Base-by-base conservation (phyloP, 2,113 vertebrate species). In the Myotis davidii region DNA sequence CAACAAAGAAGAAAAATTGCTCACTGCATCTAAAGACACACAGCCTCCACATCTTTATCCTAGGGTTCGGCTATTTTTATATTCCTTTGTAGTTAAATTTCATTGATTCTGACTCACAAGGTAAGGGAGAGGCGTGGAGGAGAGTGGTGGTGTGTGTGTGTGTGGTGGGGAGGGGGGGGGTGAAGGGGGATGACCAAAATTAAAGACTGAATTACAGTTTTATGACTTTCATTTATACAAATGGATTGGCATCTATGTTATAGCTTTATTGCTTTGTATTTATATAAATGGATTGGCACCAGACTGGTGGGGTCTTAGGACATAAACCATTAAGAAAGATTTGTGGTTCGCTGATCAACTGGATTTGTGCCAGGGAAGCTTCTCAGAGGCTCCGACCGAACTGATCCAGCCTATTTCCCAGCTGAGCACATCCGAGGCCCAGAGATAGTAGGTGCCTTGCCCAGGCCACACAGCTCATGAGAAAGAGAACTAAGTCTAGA, bases 1-100 rank as follows among this genome's bases (percentile, higher is more conserved):
- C 67, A 94, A 95, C 95, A 97, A 98, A 98, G 91, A 73, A 96
- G 79, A 79, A 97, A 97, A 96, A 78, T 83, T 69, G 83, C 95
- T 95, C 93, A 76, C 72, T 94, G 96, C 92, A 64, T 88, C 89
- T n/a, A 74, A 94, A 93, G 85, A 97, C 92, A 72, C 34, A 20
- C 34, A 82, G 56, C 59, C 83, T 42, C 65, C 23, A 3, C 0
- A 7, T 45, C 48, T 76, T 88, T 50, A 67, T 54, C 27, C 92
- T 61, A 5, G 7, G 0, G 14, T 20, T 56, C 20, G 8, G 85
- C 85, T 94, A 78, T 96, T 94, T 95, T 95, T 78, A 70, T 20
- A 69, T 16, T 73, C 92, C 87, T 96, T 88, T 88, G 73, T 88
- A 96, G 94, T 92, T 95, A 93, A 82, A 85, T 85, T 81, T 96